Conservation (phyloP, 2,797 vertebrate genomes). For the Pseudocheirus occidentalis region DNA sequence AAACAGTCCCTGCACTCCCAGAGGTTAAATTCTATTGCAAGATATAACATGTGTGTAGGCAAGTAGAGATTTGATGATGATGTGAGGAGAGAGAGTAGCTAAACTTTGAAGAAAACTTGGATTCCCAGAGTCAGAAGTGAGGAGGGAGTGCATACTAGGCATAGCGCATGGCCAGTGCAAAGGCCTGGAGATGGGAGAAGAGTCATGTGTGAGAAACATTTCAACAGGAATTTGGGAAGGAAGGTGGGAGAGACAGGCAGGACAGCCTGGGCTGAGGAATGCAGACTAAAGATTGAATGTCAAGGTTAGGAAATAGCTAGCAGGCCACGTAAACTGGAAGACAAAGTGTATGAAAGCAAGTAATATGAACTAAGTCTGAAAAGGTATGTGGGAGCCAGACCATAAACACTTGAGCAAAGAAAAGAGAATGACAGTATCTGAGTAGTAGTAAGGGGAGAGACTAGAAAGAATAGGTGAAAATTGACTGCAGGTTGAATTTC, state of each 20-base stretch:
- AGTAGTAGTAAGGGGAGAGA: background rate
- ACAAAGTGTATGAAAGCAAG: background rate
- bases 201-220: background rate
- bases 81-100: background rate
- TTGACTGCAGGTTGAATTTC: background rate
- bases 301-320: background rate
- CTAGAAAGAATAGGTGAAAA: background rate
- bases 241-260: background rate
- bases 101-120: background rate
- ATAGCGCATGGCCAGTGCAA: background rate
- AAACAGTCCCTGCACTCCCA: background rate
- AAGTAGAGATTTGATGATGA: background rate
- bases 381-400: background rate
- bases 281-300: background rate
- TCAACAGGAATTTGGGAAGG: background rate
- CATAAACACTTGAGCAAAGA: background rate
- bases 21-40: background rate
- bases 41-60: background rate
- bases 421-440: background rate
- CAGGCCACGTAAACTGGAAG: background rate
- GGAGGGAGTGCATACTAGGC: background rate
- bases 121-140: background rate
- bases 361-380: background rate
- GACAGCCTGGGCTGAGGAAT: too few species aligned
- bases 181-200: background rate